Conservation (phyloP, 1,140 invertebrate species). For the Antheraea pernyi region DNA sequence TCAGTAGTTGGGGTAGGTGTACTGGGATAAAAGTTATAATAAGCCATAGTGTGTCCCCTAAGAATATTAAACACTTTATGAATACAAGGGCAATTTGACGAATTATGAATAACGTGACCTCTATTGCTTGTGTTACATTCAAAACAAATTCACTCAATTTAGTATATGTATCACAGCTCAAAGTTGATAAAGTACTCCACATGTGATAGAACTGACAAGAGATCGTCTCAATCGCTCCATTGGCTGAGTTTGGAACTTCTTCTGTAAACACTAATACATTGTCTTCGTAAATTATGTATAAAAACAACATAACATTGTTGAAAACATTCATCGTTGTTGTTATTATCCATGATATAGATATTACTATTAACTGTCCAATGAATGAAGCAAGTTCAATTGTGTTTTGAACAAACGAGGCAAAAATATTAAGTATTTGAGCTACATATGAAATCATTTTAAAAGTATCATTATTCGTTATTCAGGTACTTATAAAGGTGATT, state of each 20-base stretch:
- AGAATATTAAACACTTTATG: constrained; percentile 52
- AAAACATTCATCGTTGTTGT: constrained; percentile 35
- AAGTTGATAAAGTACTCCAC: constrained; percentile 20
- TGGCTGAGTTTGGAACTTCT: constrained; percentile 52
- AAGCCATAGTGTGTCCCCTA: constrained; percentile 62
- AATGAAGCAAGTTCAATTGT: constrained; percentile 46
- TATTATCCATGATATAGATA: constrained; percentile 35
- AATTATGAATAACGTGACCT: constrained; percentile 36
- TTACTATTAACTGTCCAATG: constrained; percentile 59
- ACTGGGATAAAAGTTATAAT: constrained; percentile 65
- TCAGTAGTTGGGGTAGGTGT: constrained; percentile 56
- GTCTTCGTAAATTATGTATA: constrained; percentile 70
- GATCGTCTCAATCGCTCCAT: constrained; percentile 35
- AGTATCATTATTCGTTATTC: constrained; percentile 1
- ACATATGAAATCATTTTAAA: constrained; percentile 62
- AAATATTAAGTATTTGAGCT: constrained; percentile 52
- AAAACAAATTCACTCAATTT: constrained; percentile 30
- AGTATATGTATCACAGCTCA: constrained; percentile 22
- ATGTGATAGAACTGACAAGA: constrained; percentile 35
- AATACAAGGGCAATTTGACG: constrained; percentile 46
- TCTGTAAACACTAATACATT: constrained; percentile 61
- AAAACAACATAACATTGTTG: constrained; percentile 44
- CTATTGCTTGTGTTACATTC: constrained; percentile 37
- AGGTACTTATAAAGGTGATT: too few relatives aligned
- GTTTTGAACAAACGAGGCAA: constrained; percentile 44